These are phyloP conservation scores for Sclerodermus sp. DNA, from an alignment of 2,888 invertebrate genomes.

Conservation along the genomic window DNA sequence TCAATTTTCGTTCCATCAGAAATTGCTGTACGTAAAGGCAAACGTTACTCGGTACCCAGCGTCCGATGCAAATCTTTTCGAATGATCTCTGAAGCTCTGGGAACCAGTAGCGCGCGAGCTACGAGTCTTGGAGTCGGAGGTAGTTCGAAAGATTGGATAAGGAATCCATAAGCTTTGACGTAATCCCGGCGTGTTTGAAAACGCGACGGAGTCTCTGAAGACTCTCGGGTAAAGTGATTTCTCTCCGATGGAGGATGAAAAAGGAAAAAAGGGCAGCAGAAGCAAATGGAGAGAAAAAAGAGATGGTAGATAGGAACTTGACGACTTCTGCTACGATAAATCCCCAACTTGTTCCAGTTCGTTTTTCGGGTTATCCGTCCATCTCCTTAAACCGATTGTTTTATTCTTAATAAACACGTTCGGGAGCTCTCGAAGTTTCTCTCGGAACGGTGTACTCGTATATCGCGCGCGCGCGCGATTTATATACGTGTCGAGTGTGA, in stretches of 20 bases:
- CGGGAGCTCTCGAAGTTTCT: too few species aligned
- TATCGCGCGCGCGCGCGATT: too few species aligned
- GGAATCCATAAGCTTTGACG: slow-evolving; percentile 39
- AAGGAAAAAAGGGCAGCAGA: background rate
- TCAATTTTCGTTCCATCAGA: too few species aligned
- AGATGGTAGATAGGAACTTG: background rate
- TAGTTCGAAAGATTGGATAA: slow-evolving; percentile 35
- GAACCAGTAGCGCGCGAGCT: background rate
- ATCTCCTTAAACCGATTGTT: too few species aligned
- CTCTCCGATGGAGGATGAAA: slow-evolving; percentile 18
- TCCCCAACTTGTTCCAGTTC: background rate
- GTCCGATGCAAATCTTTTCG: slow-evolving; percentile 16
- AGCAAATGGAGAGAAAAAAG: slow-evolving; percentile 1
- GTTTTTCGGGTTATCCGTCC: too few species aligned
- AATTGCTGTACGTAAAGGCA: too few species aligned
- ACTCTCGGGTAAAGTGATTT: slow-evolving; percentile 27
- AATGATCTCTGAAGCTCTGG: slow-evolving; percentile 6
- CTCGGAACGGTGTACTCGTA: too few species aligned
- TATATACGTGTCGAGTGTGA: too few species aligned
- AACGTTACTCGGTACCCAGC: too few species aligned
- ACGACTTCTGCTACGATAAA: background rate
- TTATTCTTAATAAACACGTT: too few species aligned
- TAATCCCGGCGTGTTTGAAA: slow-evolving; percentile 32
- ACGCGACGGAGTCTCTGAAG: slow-evolving; percentile 24
- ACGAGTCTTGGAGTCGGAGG: slow-evolving; percentile 16